phyloP scores from a whole-genome alignment of 2,797 vertebrate genomes.

The Amblyraja radiata region DNA sequence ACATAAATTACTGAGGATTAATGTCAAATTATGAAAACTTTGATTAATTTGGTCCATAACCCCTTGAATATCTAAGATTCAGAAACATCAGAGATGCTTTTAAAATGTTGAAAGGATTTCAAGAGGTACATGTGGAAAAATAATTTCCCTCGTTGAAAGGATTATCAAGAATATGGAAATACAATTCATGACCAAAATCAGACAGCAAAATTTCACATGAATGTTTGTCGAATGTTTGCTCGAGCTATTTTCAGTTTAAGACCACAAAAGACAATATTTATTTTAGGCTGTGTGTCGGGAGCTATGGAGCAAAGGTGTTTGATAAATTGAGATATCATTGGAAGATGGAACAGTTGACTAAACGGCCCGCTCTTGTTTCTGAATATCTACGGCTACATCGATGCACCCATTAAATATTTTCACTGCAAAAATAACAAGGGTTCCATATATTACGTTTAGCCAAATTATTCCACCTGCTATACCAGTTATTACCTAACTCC shows the following conservation, averaged over 20 bases:
- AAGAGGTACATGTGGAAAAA: neutral
- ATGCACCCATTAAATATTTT: neutral
- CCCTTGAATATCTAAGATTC: neutral
- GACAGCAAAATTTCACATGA: neutral
- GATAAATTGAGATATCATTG: neutral
- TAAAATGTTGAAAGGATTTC: neutral
- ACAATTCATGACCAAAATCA: neutral
- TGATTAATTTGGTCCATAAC: too few relatives aligned
- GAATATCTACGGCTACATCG: neutral
- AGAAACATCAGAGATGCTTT: neutral
- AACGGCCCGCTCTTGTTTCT: neutral
- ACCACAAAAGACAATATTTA: neutral
- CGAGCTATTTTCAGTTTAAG: neutral
- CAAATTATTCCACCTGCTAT: too few relatives aligned
- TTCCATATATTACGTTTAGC: neutral
- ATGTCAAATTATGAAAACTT: neutral
- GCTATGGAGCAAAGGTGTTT: neutral
- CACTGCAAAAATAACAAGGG: neutral
- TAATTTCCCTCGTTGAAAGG: neutral
- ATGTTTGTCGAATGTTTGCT: neutral
- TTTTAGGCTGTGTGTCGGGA: neutral
- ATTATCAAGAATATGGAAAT: neutral
- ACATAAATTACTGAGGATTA: neutral
- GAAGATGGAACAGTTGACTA: neutral
- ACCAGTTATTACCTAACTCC: neutral